These are phyloP conservation scores for Trematomus bernacchii DNA, from an alignment of 2,797 vertebrate species.

Conservation along the genomic window DNA sequence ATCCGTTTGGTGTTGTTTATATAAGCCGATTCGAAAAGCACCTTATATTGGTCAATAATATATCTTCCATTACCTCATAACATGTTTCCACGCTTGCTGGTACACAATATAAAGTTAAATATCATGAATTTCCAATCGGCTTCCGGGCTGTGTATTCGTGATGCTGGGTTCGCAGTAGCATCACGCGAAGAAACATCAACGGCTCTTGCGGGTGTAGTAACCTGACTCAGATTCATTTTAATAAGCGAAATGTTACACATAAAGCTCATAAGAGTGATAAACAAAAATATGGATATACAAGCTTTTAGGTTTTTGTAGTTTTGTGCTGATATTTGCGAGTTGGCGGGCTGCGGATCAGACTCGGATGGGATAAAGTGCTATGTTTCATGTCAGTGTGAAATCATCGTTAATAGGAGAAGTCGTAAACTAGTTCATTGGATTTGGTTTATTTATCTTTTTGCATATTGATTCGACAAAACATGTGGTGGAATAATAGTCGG, in stretches of 20 bases:
- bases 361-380: slow-evolving; percentile 26
- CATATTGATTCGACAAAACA: slow-evolving; percentile 31
- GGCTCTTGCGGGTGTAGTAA: slow-evolving; percentile 22
- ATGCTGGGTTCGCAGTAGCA: slow-evolving; percentile 34
- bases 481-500: slow-evolving; percentile 11
- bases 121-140: background rate
- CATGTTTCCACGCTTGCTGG: background rate
- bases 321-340: slow-evolving; percentile 33
- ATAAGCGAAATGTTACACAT: slow-evolving; percentile 21
- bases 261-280: slow-evolving; percentile 19
- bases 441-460: slow-evolving; percentile 20
- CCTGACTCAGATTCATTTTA: slow-evolving; percentile 27
- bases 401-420: background rate
- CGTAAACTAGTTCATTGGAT: background rate
- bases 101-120: slow-evolving; percentile 1
- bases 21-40: slow-evolving; percentile 38
- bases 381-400: background rate
- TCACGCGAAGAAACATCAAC: slow-evolving; percentile 45
- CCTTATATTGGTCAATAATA: accelerated
- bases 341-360: slow-evolving; percentile 45
- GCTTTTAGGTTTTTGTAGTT: background rate
- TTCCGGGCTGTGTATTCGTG: slow-evolving; percentile 38
- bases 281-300: slow-evolving; percentile 41
- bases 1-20: accelerated
- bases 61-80: accelerated